Evolutionary conservation across 2,113 vertebrate species (phyloP).

Genomic region (Zingel zingel): DNA sequence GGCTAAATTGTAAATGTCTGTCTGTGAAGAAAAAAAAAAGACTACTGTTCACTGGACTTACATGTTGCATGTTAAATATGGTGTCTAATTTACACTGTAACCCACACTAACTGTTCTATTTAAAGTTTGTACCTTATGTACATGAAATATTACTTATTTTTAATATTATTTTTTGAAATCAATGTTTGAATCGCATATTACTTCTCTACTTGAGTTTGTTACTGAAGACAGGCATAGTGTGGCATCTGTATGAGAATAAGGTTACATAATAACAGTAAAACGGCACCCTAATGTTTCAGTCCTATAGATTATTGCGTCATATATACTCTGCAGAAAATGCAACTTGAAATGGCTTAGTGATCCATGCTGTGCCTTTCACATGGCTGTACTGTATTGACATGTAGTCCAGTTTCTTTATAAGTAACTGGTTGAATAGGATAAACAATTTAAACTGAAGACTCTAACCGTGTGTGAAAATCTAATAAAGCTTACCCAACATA

Average conservation of each 20-base stretch:
- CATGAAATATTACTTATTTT: conserved; percentile 55
- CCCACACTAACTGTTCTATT: conserved; percentile 48
- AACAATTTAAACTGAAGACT: conserved; percentile 47
- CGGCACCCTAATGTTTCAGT: not conserved
- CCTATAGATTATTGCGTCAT: conserved; percentile 13
- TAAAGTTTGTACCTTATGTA: conserved; percentile 37
- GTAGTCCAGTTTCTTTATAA: conserved; percentile 69
- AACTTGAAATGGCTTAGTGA: conserved; percentile 45
- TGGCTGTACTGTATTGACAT: conserved; percentile 34
- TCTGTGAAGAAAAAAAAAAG: conserved; percentile 43
- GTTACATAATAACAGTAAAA: conserved; percentile 17
- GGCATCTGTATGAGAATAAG: conserved; percentile 4
- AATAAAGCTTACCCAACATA: conserved; percentile 78
- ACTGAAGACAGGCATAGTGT: conserved; percentile 12
- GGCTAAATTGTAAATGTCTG: conserved; percentile 26
- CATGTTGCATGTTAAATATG: conserved; percentile 23
- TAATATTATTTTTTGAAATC: conserved; percentile 27
- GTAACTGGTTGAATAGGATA: conserved; percentile 38
- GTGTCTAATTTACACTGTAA: conserved; percentile 44
- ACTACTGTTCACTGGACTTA: conserved; percentile 40
- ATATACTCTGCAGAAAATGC: conserved; percentile 24
- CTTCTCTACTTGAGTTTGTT: conserved; percentile 32
- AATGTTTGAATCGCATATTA: conserved; percentile 11
- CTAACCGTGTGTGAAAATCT: conserved; percentile 54
- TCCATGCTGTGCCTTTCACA: conserved; percentile 56